phyloP scores from a whole-genome alignment of 2,113 vertebrate species.

The Archocentrus centrarchus region DNA sequence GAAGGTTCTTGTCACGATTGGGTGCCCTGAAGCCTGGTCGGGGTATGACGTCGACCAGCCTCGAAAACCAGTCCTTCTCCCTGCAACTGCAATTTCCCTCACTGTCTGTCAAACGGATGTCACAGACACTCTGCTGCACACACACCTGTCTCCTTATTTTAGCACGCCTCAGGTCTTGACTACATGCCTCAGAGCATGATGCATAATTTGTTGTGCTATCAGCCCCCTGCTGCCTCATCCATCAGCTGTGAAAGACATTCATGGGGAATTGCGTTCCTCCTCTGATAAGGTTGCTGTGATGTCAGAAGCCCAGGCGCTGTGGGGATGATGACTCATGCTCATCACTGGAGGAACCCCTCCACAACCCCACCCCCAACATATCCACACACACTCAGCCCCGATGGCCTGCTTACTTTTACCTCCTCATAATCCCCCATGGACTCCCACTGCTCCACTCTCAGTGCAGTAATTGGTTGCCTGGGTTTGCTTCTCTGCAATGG shows the following conservation, averaged over 20 bases:
- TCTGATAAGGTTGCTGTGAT: constrained; percentile 57
- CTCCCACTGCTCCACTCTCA: constrained; percentile 17
- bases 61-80: constrained; percentile 24
- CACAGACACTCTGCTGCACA: constrained; percentile 20
- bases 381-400: constrained; percentile 24
- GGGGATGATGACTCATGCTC: constrained; percentile 72
- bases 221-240: constrained; percentile 9
- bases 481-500: constrained; percentile 13
- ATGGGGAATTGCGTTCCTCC: constrained; percentile 47
- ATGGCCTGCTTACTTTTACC: constrained; percentile 34
- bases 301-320: constrained; percentile 53
- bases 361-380: neutral
- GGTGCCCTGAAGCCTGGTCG: constrained; percentile 12
- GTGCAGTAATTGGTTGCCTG: constrained; percentile 48
- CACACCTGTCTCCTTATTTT: constrained; percentile 32
- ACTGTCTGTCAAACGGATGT: constrained; percentile 21
- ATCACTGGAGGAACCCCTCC: constrained; percentile 40
- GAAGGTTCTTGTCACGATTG: constrained; percentile 14
- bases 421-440: constrained; percentile 24
- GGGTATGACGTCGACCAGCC: constrained; percentile 26
- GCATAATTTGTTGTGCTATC: constrained; percentile 20
- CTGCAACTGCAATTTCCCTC: constrained; percentile 38
- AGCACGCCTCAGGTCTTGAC: constrained; percentile 36
- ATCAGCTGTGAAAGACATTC: constrained; percentile 51
- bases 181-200: constrained; percentile 15